A percentile compares a stretch with the other conserved stretches of the same genome.
Evolutionary conservation across 2,888 invertebrate species (phyloP).

Genomic region (Alentia gelatinosa): DNA sequence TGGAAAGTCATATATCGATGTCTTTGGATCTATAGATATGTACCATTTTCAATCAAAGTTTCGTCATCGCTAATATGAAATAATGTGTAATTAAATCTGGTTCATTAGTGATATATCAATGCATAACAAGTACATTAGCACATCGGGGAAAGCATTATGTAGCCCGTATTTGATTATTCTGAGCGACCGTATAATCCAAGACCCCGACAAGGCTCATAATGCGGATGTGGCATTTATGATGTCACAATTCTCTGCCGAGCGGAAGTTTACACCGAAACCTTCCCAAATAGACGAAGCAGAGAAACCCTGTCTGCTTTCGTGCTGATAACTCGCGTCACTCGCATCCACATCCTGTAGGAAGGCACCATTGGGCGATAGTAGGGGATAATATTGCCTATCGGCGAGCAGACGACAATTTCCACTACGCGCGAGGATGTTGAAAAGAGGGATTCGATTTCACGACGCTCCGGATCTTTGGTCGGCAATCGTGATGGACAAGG

Average conservation of each 20-base stretch:
- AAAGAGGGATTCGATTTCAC: background rate
- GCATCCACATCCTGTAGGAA: background rate
- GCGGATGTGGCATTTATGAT: background rate
- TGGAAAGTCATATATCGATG: no score
- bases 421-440: background rate
- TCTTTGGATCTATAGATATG: no score
- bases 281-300: background rate
- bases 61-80: no score
- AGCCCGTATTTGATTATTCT: no score
- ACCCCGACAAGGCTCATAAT: no score
- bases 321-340: background rate
- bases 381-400: background rate
- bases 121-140: no score
- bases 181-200: no score
- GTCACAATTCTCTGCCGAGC: background rate
- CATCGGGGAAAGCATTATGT: no score
- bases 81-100: no score
- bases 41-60: no score
- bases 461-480: background rate
- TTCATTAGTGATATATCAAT: no score
- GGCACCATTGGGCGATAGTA: background rate
- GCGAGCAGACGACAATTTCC: background rate
- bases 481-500: background rate
- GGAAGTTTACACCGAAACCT: background rate
- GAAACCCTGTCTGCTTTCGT: background rate